Evolutionary conservation across 2,888 invertebrate species (phyloP), one percentile per base, ranked within the genome.

Genomic region (Tenthredo livida): DNA sequence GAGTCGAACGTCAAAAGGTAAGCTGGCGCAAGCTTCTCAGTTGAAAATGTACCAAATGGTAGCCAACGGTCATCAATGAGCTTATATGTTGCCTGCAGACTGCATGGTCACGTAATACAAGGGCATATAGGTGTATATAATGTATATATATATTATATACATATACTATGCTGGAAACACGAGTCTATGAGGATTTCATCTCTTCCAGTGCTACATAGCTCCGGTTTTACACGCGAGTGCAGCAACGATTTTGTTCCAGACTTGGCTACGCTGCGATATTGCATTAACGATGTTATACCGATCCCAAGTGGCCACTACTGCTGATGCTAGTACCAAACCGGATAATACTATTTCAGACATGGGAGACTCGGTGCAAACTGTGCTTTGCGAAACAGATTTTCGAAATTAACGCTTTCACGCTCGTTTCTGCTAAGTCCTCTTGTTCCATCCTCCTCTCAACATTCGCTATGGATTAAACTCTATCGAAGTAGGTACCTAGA

Each of bases 21-120:
- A 21, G 50, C 58, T 21, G n/a, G 58, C 40, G 21, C 10, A 12
- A 29, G 21, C n/a, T 58, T 37, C 37, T 21, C 15, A 12, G 80
- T 80, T 40, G 10, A 37, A 37, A 40, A 77, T 77, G 77, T 25
- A 50, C 25, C 29, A 15, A 50, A 80, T 50, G 80, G 37, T 40
- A 29, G 33, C 77, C 54, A 33, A 47, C 77, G 77, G 77, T 80
- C 61, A 61, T 80, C 80, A 37, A 80, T 80, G 80, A 80, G 61
- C 80, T 78, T 61, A 80, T 21, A 40, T 33, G 40, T 21, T 21
- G 40, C 61, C 21, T 21, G 58, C 47, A 15, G 15, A 50, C 50
- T 50, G 47, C 33, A 61, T 61, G 21, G 37, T 33, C 80, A 21
- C 80, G 80, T 80, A 58, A 80, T 17, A 61, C 33, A 21, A 80